Percentiles rank a stretch among this genome's conserved stretches.
These are phyloP conservation scores for Chrysolina haemoptera DNA, from an alignment of 2,888 invertebrate genomes.

Conservation along the genomic window DNA sequence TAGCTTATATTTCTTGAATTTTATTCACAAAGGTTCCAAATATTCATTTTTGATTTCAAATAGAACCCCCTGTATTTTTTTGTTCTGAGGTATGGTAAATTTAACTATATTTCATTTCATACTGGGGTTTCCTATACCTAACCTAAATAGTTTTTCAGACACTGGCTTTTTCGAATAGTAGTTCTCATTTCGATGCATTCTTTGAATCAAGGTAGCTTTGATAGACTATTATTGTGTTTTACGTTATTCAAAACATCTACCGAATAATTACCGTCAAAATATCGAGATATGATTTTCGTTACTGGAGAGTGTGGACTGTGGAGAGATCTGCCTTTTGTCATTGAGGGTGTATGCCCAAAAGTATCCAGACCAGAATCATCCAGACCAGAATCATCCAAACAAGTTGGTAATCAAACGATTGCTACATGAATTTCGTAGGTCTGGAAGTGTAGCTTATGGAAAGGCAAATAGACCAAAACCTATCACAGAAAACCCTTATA, in stretches of 20 bases:
- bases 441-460: not conserved
- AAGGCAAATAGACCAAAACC: not conserved
- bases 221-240: not conserved
- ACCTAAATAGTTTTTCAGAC: not conserved
- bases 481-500: not conserved
- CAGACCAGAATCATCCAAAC: constrained; percentile 6
- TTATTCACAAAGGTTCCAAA: no score
- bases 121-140: not conserved
- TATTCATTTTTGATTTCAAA: no score
- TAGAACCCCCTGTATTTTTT: no score
- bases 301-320: not conserved
- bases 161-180: constrained; percentile 11
- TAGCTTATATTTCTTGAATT: no score
- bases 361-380: constrained; percentile 8
- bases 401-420: not conserved
- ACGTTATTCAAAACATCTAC: constrained; percentile 4
- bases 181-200: not conserved
- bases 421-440: not conserved
- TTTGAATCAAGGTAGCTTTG: not conserved
- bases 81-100: no score
- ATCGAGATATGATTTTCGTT: not conserved
- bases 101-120: not conserved
- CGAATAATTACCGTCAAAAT: not conserved
- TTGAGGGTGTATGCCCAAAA: constrained; percentile 11
- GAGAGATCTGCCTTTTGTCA: not conserved